Percentiles rank a stretch among this genome's conserved stretches.
Evolutionary conservation across 2,797 vertebrate genomes (phyloP).

Genomic region (Mormyrops boulengeri): DNA sequence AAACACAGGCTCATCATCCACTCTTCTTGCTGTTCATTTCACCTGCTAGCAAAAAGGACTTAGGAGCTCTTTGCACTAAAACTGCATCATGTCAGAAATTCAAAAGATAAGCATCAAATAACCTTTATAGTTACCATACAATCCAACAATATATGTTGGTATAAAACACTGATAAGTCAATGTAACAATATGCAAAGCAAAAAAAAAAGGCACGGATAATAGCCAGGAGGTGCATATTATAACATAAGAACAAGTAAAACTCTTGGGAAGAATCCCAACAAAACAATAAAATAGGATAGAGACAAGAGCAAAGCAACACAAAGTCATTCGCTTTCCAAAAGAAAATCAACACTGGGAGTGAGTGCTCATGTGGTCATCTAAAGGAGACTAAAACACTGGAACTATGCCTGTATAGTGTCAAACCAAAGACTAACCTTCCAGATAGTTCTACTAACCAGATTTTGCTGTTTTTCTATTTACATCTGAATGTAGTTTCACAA

Average conservation of each 20-base stretch:
- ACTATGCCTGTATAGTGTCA: background rate
- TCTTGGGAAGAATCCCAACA: background rate
- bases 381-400: background rate
- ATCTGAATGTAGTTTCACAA: background rate
- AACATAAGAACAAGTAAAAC: background rate
- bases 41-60: background rate
- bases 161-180: background rate
- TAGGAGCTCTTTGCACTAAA: background rate
- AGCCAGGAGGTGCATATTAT: background rate
- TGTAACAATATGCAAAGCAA: background rate
- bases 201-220: background rate
- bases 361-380: background rate
- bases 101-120: background rate
- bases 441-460: background rate
- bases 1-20: background rate
- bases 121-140: background rate
- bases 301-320: background rate
- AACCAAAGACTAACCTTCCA: background rate
- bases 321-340: background rate
- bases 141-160: background rate
- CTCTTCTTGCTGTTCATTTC: background rate
- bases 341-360: background rate
- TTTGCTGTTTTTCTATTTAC: background rate
- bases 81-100: background rate
- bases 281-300: background rate